Base-by-base conservation (phyloP, 2,113 vertebrate genomes). In the Uria lomvia region DNA sequence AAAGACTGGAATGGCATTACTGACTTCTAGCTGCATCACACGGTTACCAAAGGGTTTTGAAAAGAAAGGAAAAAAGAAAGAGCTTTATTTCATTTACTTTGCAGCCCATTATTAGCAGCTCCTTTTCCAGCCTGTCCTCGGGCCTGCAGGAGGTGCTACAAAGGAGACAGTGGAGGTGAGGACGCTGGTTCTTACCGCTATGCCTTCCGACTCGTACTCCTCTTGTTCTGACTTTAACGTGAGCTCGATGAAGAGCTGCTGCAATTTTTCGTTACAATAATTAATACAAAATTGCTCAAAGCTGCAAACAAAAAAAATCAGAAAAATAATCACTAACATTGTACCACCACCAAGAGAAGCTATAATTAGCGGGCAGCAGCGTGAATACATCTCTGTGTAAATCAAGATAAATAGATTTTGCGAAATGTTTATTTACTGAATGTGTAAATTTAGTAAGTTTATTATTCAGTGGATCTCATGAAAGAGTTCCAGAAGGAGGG, bases 231-330 rank as follows among this genome's bases (percentile, higher is more conserved):
- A 99, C 91, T 99, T 99, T 45, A 99, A 98, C 0, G 99, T 99
- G 89, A 99, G 98, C 90, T 99, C 99, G 8, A 99, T 99, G 98
- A 99, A 99, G 70, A 99, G 99, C 96, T 99, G 99, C 97, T 99
- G 99, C 86, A 99, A 97, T 89, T 99, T 99, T 95, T 99, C 99
- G 4, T 99, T 99, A 90, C 99, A 99, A 72, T 99, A 99, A 98
- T 99, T 99, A 95, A 99, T 99, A 90, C 99, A 99, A 96, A 99
- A 99, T 92, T 99, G 99, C 97, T 99, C 99, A 68, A 99, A 99
- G 97, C 99, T 99, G 98, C 20, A 66, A 94, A 80, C 18, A 45
- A 84, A 81, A 76, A 76, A 96, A 84, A 96, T 20, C 63, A 95
- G 94, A 73, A 38, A 82, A 94, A 78, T 5, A 9, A 85, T 92